Conservation (phyloP, 1,140 invertebrate genomes). For the Sminthurides bifidus region DNA sequence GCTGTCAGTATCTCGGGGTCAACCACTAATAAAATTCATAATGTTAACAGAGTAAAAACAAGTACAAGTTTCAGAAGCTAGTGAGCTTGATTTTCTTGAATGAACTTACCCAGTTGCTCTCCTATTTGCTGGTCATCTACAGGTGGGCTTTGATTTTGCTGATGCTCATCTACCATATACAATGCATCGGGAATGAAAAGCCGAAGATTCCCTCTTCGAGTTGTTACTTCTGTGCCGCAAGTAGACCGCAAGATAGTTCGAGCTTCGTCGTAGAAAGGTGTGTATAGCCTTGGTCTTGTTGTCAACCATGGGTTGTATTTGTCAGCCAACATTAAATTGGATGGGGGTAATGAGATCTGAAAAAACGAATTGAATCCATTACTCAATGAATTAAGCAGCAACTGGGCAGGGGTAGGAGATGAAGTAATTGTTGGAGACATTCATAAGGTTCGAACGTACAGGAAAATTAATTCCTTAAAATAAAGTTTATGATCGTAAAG, state of each 20-base stretch:
- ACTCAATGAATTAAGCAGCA: neutral
- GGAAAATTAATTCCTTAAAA: neutral
- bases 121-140: slow-evolving; percentile 3
- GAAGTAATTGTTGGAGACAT: neutral
- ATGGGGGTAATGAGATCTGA: slow-evolving; percentile 56
- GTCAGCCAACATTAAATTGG: slow-evolving; percentile 66
- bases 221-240: neutral
- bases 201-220: slow-evolving; percentile 1
- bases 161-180: slow-evolving; percentile 9
- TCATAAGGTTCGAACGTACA: too few relatives aligned
- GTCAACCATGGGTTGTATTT: slow-evolving; percentile 76
- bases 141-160: neutral
- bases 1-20: slow-evolving; percentile 59
- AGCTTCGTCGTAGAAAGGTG: slow-evolving; percentile 81
- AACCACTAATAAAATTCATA: slow-evolving; percentile 49
- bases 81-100: neutral
- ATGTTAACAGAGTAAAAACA: too few relatives aligned
- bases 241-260: slow-evolving; percentile 11
- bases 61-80: neutral
- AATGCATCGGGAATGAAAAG: slow-evolving; percentile 2
- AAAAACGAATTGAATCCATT: neutral
- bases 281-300: slow-evolving; percentile 72
- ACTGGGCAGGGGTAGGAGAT: neutral
- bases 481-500: neutral
- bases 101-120: neutral